phyloP scores from a whole-genome alignment of 2,113 vertebrate genomes.

The Sylvia atricapilla region DNA sequence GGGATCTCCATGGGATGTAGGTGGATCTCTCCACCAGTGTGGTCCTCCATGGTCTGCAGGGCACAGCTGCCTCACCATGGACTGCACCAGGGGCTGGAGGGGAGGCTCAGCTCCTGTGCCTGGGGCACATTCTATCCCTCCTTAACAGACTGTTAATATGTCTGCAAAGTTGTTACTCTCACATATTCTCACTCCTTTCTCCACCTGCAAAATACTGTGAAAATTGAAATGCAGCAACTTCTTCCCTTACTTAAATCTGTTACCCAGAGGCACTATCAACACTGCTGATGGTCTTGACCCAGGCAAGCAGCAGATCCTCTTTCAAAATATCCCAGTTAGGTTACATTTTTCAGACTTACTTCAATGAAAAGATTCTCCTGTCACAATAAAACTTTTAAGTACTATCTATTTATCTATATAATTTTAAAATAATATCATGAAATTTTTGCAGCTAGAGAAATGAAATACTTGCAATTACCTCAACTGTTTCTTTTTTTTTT shows the following conservation, averaged over 20 bases:
- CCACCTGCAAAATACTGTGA: neutral
- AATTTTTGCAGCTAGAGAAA: neutral
- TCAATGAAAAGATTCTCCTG: neutral
- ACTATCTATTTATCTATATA: neutral
- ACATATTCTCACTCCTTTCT: neutral
- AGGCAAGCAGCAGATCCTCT: accelerated
- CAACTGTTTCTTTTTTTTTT: neutral
- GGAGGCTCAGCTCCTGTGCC: accelerated
- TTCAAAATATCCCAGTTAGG: neutral
- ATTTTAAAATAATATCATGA: neutral
- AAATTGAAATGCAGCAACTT: neutral
- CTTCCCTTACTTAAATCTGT: neutral
- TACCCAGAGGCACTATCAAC: neutral
- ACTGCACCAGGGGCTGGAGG: neutral
- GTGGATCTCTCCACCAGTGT: neutral
- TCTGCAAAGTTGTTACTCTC: neutral
- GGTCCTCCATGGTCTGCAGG: neutral
- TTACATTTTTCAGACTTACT: neutral
- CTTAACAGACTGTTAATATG: neutral
- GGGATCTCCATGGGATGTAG: neutral
- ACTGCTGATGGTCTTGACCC: neutral
- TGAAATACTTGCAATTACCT: neutral
- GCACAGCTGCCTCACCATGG: neutral
- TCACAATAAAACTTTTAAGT: neutral
- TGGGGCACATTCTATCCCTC: neutral